A percentile compares a stretch with the other conserved stretches of the same genome.
Conservation (phyloP, 2,888 invertebrate genomes). For the Crossocerus cetratus region DNA sequence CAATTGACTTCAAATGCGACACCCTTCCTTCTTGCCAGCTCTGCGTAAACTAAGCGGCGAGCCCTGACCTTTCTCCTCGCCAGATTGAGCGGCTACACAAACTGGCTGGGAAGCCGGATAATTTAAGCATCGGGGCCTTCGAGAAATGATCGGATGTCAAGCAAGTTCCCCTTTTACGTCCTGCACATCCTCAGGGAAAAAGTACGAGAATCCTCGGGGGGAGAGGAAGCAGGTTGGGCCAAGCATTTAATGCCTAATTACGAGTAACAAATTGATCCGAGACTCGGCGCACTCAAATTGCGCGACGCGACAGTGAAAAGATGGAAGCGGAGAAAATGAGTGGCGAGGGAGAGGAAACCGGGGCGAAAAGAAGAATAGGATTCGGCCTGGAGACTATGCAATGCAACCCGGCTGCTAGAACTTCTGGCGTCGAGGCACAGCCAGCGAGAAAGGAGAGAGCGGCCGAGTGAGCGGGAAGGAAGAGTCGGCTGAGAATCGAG, state of each 20-base stretch:
- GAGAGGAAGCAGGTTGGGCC: background rate
- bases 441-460: slow-evolving; percentile 43
- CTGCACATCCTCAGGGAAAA: slow-evolving; percentile 1
- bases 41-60: slow-evolving; percentile 25
- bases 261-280: slow-evolving; percentile 67
- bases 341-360: slow-evolving; percentile 11
- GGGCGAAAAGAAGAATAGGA: slow-evolving; percentile 17
- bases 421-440: slow-evolving; percentile 41
- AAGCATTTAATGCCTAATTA: slow-evolving; percentile 70
- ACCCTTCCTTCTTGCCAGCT: slow-evolving; percentile 44
- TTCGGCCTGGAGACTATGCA: slow-evolving; percentile 38
- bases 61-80: slow-evolving; percentile 10
- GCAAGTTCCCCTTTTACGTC: background rate
- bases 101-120: background rate
- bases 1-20: slow-evolving; percentile 60
- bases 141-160: background rate
- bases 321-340: slow-evolving; percentile 23
- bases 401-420: slow-evolving; percentile 52
- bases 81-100: background rate
- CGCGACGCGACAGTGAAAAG: slow-evolving; percentile 22
- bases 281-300: slow-evolving; percentile 15
- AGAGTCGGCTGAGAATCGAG: slow-evolving; percentile 25
- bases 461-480: slow-evolving; percentile 51
- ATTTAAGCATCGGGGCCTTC: background rate
- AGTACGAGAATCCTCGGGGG: background rate